Percentiles rank a stretch among this genome's conserved stretches.
Conservation (phyloP, 2,888 invertebrate genomes). For the Idaea aversata region DNA sequence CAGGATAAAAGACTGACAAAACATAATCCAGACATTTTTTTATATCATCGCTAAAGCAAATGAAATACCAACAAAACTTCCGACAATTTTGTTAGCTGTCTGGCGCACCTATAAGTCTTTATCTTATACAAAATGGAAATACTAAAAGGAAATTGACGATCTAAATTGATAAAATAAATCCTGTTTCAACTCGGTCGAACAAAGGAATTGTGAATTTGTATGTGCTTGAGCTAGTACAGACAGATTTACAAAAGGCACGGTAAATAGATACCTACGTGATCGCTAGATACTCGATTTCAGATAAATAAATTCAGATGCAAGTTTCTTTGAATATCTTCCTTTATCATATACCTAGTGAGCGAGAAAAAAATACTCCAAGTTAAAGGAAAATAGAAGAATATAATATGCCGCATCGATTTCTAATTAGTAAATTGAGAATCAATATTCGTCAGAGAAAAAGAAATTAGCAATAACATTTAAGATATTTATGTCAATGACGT, state of each 20-base stretch:
- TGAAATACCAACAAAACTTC: neutral
- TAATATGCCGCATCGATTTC: no score
- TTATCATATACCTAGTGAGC: no score
- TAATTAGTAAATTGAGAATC: no score
- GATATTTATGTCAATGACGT: no score
- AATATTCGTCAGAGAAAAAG: no score
- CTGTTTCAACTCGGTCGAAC: neutral
- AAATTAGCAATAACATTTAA: no score
- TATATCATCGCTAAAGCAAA: neutral
- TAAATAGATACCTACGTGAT: neutral
- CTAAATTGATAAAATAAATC: conserved; percentile 1
- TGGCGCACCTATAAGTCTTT: neutral
- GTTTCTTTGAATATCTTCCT: no score
- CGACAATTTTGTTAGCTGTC: neutral
- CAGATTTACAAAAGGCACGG: neutral
- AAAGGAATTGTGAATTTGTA: neutral
- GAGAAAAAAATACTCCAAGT: no score
- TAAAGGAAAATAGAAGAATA: no score
- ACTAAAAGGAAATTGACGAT: neutral
- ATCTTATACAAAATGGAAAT: neutral
- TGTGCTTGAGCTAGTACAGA: neutral
- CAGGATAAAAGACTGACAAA: no score
- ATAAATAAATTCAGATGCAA: neutral
- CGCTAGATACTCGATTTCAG: neutral
- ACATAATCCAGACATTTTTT: neutral